Percentiles rank a stretch among this genome's conserved stretches.
Evolutionary conservation across 1,140 invertebrate genomes (phyloP).

Genomic region (Acromyrmex charruanus): DNA sequence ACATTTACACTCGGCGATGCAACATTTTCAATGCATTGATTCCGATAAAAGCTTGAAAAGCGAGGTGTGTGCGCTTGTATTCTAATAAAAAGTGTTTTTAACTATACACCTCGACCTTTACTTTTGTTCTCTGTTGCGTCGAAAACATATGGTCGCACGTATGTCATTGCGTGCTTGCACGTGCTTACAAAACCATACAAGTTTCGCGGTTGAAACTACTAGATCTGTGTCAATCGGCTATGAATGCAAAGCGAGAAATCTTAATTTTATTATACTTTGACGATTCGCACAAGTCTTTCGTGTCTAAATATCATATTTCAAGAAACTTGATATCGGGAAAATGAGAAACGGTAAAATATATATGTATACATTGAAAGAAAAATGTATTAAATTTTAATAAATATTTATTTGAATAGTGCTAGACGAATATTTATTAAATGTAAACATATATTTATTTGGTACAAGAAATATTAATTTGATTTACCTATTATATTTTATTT

Average conservation of each 20-base stretch:
- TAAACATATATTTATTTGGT: too few relatives aligned
- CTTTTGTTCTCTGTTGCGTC: not conserved
- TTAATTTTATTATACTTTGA: constrained; percentile 68
- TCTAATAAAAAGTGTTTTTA: constrained; percentile 21
- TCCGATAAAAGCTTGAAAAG: constrained; percentile 4
- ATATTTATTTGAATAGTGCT: too few relatives aligned
- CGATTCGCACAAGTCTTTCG: not conserved
- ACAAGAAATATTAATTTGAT: too few relatives aligned
- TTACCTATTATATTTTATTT: too few relatives aligned
- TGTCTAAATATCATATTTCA: not conserved
- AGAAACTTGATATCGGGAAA: not conserved
- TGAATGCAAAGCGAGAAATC: constrained; percentile 66
- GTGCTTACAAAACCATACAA: constrained; percentile 64
- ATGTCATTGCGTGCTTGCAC: constrained; percentile 33
- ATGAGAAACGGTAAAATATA: not conserved
- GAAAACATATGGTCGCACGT: not conserved
- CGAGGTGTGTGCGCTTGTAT: not conserved
- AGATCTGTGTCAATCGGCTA: constrained; percentile 65
- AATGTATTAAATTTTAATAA: too few relatives aligned
- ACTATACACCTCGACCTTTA: constrained; percentile 19
- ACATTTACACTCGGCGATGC: constrained; percentile 10
- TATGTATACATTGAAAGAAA: too few relatives aligned
- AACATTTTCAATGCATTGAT: constrained; percentile 32
- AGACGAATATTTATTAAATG: too few relatives aligned
- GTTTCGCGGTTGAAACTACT: constrained; percentile 77